These are phyloP conservation scores for Coluber constrictor DNA, from an alignment of 2,797 vertebrate species.

Conservation along the genomic window DNA sequence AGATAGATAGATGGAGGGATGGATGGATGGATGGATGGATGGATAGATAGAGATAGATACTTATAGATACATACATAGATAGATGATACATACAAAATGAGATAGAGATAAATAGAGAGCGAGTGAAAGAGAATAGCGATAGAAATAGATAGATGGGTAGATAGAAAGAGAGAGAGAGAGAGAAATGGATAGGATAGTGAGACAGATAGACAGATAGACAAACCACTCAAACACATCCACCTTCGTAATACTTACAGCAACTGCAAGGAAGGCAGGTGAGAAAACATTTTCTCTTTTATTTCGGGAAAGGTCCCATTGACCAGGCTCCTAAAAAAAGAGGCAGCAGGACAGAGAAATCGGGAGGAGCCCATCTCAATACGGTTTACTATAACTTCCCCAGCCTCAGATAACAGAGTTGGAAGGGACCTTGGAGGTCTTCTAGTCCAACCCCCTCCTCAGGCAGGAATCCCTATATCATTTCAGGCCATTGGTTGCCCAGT, in stretches of 20 bases:
- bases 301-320: constrained; percentile 95
- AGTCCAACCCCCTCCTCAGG: background rate
- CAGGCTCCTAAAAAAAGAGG: constrained; percentile 81
- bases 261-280: constrained; percentile 92
- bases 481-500: fast-evolving
- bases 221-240: background rate
- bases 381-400: background rate
- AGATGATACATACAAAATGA: too few species aligned
- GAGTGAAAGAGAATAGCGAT: too few species aligned
- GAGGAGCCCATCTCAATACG: background rate
- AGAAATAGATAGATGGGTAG: too few species aligned
- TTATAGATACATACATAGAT: too few species aligned
- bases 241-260: constrained; percentile 84
- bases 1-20: too few species aligned
- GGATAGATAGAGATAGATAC: too few species aligned
- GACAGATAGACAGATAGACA: too few species aligned
- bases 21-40: too few species aligned
- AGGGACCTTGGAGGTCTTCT: background rate
- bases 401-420: background rate
- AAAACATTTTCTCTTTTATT: constrained; percentile 95
- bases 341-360: background rate
- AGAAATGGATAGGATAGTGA: too few species aligned
- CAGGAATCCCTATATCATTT: background rate
- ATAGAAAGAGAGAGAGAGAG: too few species aligned
- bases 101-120: too few species aligned